A percentile compares a stretch with the other conserved stretches of the same genome.
These are phyloP conservation scores for Agonopterix heracliana DNA, from an alignment of 2,888 invertebrate genomes.

Conservation along the genomic window DNA sequence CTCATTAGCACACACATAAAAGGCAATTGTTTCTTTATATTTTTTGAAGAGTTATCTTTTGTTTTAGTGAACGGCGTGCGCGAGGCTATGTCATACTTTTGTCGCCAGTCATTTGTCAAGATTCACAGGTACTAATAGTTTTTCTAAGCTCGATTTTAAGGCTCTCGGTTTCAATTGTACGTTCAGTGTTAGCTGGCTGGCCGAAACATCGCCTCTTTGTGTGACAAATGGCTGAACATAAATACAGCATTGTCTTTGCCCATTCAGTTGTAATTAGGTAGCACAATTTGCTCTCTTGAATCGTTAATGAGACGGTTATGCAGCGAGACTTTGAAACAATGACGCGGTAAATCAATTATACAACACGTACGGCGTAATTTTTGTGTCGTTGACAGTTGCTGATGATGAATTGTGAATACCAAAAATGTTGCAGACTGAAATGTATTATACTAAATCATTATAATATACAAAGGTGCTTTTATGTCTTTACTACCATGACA, in stretches of 20 bases:
- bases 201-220: conserved; percentile 69
- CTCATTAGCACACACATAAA: conserved; percentile 58
- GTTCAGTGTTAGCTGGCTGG: conserved; percentile 38
- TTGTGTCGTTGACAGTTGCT: conserved; percentile 34
- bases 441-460: too few species aligned
- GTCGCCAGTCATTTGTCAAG: conserved; percentile 44
- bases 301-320: conserved; percentile 61
- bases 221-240: conserved; percentile 72
- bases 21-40: conserved; percentile 66
- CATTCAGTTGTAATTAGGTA: conserved; percentile 72
- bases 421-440: conserved; percentile 15
- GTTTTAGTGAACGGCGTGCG: conserved; percentile 49
- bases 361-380: conserved; percentile 40
- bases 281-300: conserved; percentile 72
- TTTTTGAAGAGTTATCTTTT: conserved; percentile 46
- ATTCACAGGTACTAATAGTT: conserved; percentile 48
- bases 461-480: too few species aligned
- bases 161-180: conserved; percentile 43
- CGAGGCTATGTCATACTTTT: conserved; percentile 48
- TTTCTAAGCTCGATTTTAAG: conserved; percentile 63
- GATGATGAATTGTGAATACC: conserved; percentile 32
- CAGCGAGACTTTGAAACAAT: conserved; percentile 48
- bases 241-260: conserved; percentile 68
- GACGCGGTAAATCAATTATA: conserved; percentile 61
- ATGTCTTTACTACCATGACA: too few species aligned